These are phyloP conservation scores for Trichogramma dendrolimi DNA, from an alignment of 2,888 invertebrate genomes.

Conservation along the genomic window DNA sequence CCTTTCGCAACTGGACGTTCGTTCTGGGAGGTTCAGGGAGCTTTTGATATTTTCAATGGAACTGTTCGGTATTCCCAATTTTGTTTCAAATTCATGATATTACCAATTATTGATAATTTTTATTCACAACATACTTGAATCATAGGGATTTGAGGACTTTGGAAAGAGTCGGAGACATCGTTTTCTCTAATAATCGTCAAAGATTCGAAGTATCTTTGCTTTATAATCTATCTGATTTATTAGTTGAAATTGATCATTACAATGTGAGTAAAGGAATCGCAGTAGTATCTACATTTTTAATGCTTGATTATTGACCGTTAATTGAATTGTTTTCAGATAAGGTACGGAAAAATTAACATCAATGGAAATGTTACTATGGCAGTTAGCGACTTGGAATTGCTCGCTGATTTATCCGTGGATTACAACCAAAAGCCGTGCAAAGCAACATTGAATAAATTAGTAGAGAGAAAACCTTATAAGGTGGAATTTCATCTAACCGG, in stretches of 20 bases:
- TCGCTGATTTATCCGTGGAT: slow-evolving; percentile 23
- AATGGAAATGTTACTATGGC: not conserved
- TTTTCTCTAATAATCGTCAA: slow-evolving; percentile 22
- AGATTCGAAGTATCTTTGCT: slow-evolving; percentile 27
- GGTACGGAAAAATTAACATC: slow-evolving; percentile 25
- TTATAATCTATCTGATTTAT: slow-evolving; percentile 26
- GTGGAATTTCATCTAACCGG: slow-evolving; percentile 10
- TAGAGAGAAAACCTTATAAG: not conserved
- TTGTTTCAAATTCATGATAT: not conserved
- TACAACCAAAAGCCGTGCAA: slow-evolving; percentile 30
- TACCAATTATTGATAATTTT: not conserved
- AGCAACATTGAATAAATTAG: slow-evolving; percentile 18
- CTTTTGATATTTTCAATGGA: slow-evolving; percentile 27
- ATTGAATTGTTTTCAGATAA: slow-evolving; percentile 23
- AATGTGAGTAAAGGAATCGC: slow-evolving; percentile 24
- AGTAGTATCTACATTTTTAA: not conserved
- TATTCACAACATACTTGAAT: too few species aligned
- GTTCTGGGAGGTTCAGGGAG: slow-evolving; percentile 25
- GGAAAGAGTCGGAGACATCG: slow-evolving; percentile 29
- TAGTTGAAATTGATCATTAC: slow-evolving; percentile 29
- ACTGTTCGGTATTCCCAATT: slow-evolving; percentile 26
- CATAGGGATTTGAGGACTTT: slow-evolving; percentile 32
- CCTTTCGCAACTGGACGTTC: slow-evolving; percentile 21
- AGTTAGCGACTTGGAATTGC: not conserved
- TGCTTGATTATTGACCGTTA: not conserved